Conservation (phyloP, 2,113 vertebrate species). For the Danio rerio region GRCz12tu NC_133181.1:3190001-3190500, state of each 20-base stretch:
- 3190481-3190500: too few species aligned
- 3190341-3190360: too few species aligned
- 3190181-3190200: not conserved
- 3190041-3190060: constrained; percentile 92
- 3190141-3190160: not conserved
- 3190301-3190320: not conserved
- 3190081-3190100: not conserved
- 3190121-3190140: not conserved
- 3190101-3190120: not conserved
- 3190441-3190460: too few species aligned
- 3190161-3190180: not conserved
- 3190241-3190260: not conserved
- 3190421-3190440: too few species aligned
- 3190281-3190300: not conserved
- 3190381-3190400: too few species aligned
- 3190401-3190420: too few species aligned
- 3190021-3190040: constrained; percentile 86
- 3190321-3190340: too few species aligned
- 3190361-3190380: too few species aligned
- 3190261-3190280: not conserved
- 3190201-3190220: not conserved
- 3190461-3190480: too few species aligned
- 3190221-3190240: not conserved
- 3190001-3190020: constrained; percentile 93
- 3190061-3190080: constrained; percentile 89